Percentiles rank a stretch among this genome's conserved stretches.
Evolutionary conservation across 2,888 invertebrate genomes (phyloP).

Genomic region (Lithosia quadra): DNA sequence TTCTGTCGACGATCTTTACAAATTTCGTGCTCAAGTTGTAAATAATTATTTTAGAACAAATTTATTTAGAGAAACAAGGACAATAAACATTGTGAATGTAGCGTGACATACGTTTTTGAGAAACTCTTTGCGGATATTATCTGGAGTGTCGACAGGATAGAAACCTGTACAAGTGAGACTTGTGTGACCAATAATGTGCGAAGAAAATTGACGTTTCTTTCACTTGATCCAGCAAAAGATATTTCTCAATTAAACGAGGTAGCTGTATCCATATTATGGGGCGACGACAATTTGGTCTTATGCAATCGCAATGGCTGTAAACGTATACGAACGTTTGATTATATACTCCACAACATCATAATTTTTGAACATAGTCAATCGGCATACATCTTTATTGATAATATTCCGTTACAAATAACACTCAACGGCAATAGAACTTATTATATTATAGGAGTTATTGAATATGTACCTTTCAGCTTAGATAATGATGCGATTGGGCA

Average conservation of each 20-base stretch:
- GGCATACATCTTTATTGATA: constrained; percentile 6
- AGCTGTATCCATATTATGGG: constrained; percentile 2
- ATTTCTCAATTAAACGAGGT: not conserved
- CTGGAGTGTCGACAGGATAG: not conserved
- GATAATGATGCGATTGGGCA: too few relatives aligned
- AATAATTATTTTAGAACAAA: constrained; percentile 3
- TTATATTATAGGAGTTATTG: constrained; percentile 10
- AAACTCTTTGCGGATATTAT: constrained; percentile 4
- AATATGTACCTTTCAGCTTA: too few relatives aligned
- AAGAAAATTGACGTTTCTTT: constrained; percentile 7
- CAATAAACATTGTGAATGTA: constrained; percentile 7
- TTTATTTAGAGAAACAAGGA: not conserved
- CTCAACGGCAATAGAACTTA: constrained; percentile 6
- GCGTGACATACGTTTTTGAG: constrained; percentile 7
- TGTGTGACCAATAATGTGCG: not conserved
- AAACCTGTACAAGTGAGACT: not conserved
- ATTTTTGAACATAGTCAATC: constrained; percentile 10
- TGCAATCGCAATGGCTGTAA: constrained; percentile 5
- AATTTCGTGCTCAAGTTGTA: not conserved
- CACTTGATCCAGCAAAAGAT: not conserved
- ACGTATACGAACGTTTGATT: not conserved
- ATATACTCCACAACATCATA: constrained; percentile 3
- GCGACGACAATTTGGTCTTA: not conserved
- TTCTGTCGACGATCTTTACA: not conserved
- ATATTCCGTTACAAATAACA: constrained; percentile 5